Evolutionary conservation across 2,797 vertebrate species (phyloP).

Genomic region (Babyrousa celebensis): DNA sequence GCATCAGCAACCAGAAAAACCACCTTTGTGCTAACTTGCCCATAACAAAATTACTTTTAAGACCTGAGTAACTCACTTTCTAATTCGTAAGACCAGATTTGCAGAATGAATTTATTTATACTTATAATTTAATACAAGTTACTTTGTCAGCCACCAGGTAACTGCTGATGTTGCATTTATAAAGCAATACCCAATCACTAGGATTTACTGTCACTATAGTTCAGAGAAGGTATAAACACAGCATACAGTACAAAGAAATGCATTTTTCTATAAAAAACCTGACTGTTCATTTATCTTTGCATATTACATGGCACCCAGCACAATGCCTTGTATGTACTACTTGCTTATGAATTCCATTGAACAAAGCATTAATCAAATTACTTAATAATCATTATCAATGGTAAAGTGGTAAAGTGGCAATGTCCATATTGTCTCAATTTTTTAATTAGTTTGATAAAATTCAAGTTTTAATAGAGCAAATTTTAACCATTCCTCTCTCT

Average conservation of each 20-base stretch:
- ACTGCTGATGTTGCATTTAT: background rate
- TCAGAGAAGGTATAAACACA: constrained; percentile 20
- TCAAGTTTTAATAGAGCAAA: constrained; percentile 51
- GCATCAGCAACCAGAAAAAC: background rate
- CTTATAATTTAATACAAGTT: background rate
- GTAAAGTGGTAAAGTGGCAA: background rate
- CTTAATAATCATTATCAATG: constrained; percentile 9
- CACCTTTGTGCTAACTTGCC: constrained; percentile 10
- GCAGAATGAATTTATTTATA: constrained; percentile 36
- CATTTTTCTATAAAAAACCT: background rate
- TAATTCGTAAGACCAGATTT: constrained; percentile 12
- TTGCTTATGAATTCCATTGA: background rate
- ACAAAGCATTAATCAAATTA: constrained; percentile 16
- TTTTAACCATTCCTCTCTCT: background rate
- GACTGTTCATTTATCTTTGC: constrained; percentile 47
- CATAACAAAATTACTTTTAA: constrained; percentile 55
- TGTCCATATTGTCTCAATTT: constrained; percentile 46
- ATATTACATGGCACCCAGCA: background rate
- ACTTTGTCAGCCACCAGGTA: background rate
- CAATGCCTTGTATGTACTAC: background rate
- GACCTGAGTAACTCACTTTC: background rate
- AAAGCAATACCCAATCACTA: background rate
- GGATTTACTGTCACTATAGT: background rate
- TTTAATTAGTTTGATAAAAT: background rate
- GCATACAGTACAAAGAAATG: background rate